Base-by-base conservation (phyloP, 2,888 invertebrate species). In the Neoscelio sp. region DNA sequence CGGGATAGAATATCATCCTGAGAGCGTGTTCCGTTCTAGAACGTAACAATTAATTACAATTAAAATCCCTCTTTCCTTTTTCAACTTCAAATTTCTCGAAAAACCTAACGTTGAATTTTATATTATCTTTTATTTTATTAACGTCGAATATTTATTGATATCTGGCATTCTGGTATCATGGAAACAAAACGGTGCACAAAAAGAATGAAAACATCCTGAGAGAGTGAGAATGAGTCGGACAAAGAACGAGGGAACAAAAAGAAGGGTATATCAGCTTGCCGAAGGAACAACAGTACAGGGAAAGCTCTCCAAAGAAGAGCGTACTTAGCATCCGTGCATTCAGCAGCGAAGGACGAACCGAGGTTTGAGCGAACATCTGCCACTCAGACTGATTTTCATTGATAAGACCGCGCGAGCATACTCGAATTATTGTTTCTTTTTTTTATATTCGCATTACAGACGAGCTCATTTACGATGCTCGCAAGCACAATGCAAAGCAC, bases 331-430 rank as follows among this genome's bases (percentile, higher is more conserved):
- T 75, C 38, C 52, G 54, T 67, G 52, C 52, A 52, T 67, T 76
- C 54, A 68, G 60, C 50, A 35, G 54, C 46, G 68, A 68, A 70
- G 38, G 62, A 76, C 64, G 67, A 67, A 60, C 50, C 54, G 83
- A 82, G 82, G 80, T 84, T 85, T 82, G 70, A 71, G 80, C 77
- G 80, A 85, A 83, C 85, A 86, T 85, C 85, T 85, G 85, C 84
- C 84, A 75, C 82, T 80, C 81, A 82, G 83, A 83, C 84, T 82
- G 85, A 85, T 86, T 81, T 84, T 81, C 83, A 83, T 65, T 82
- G 85, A 86, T 86, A 86, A 85, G 84, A 82, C 82, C 80, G 46
- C 58, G 60, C 33, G 58, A 77, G 70, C 48, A 50, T 38, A 60
- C 64, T 56, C 70, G 54, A 70, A 77, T 70, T 71, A 70, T 70